These are phyloP conservation scores for Solenopsis invicta DNA, from an alignment of 1,140 invertebrate species.

Conservation along the genomic window DNA sequence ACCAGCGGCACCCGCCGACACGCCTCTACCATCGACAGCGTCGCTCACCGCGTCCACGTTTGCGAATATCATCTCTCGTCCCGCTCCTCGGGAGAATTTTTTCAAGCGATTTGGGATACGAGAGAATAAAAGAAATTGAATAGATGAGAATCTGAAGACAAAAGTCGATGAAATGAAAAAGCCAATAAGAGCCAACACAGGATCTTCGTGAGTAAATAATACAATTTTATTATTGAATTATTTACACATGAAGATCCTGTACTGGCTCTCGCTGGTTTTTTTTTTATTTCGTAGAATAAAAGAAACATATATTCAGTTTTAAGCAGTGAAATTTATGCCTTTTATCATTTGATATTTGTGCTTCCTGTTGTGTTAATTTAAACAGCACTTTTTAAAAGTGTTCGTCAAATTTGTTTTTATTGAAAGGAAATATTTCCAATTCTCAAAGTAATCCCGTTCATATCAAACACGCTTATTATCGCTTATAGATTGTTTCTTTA, in stretches of 20 bases:
- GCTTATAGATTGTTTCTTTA: neutral
- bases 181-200: too few relatives aligned
- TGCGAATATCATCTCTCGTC: neutral
- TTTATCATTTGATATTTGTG: neutral
- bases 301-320: too few relatives aligned
- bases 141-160: too few relatives aligned
- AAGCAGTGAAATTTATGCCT: neutral
- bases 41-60: neutral
- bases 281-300: too few relatives aligned
- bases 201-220: too few relatives aligned
- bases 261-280: too few relatives aligned
- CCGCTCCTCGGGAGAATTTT: neutral
- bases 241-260: too few relatives aligned
- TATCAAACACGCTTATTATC: neutral
- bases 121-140: neutral
- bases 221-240: too few relatives aligned
- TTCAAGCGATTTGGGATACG: neutral
- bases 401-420: conserved; percentile 16
- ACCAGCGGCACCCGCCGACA: conserved; percentile 58
- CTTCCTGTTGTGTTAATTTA: too few relatives aligned
- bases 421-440: neutral
- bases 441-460: neutral
- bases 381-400: neutral
- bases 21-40: conserved; percentile 54
- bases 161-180: too few relatives aligned